Evolutionary conservation across 2,113 vertebrate genomes (phyloP).

Genomic region (Pedetes capensis): DNA sequence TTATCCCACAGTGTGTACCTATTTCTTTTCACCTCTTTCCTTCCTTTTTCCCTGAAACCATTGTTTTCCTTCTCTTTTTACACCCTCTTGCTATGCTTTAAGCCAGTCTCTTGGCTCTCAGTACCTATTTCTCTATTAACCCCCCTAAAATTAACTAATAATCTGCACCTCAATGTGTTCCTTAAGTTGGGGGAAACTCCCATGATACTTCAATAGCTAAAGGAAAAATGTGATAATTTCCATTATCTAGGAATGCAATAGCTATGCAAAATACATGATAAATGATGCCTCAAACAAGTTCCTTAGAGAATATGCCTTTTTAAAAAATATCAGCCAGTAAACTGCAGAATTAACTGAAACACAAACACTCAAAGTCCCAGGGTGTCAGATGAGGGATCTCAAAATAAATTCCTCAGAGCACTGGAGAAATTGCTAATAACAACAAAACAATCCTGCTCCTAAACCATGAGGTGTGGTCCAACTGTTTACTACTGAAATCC

Average conservation of each 20-base stretch:
- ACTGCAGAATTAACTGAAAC: not conserved
- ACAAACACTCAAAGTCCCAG: not conserved
- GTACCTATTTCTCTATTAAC: not conserved
- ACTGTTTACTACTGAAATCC: not conserved
- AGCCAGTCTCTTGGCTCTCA: not conserved
- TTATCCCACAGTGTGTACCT: not conserved
- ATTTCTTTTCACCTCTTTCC: not conserved
- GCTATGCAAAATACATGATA: not conserved
- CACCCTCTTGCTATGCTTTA: not conserved
- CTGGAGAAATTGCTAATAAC: not conserved
- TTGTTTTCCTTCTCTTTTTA: not conserved
- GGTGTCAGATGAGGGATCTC: not conserved
- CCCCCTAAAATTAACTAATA: not conserved
- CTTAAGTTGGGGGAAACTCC: not conserved
- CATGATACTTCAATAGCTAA: not conserved
- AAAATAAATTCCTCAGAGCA: not conserved
- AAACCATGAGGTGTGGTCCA: not conserved
- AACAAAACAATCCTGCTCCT: not conserved
- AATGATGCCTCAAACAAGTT: not conserved
- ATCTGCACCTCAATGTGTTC: not conserved
- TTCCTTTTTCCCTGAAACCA: not conserved
- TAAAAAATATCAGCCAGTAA: not conserved
- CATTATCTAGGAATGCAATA: not conserved
- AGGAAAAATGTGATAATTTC: not conserved
- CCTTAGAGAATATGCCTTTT: not conserved